Conservation (phyloP, 2,113 vertebrate genomes). For the Dasyprocta punctata region DNA sequence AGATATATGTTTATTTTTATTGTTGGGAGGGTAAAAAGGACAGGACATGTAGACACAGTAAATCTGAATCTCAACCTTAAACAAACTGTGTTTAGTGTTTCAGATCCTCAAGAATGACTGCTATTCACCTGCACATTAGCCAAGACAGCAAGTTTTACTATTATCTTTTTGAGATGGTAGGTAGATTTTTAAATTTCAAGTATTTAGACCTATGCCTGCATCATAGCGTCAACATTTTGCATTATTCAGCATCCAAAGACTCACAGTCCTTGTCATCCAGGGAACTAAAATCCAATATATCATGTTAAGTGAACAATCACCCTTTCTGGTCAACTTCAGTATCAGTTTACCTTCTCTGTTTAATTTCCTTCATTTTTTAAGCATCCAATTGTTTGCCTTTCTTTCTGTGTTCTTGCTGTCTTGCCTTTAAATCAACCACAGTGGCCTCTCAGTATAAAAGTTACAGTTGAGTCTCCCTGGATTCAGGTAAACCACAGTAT, state of each 20-base stretch:
- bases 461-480: neutral
- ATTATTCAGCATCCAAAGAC: neutral
- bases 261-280: neutral
- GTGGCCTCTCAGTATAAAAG: neutral
- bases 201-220: neutral
- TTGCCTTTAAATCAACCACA: slow-evolving; percentile 27
- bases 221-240: neutral
- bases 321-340: neutral
- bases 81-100: neutral
- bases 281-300: neutral
- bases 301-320: neutral
- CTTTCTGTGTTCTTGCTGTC: neutral
- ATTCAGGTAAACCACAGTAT: slow-evolving; percentile 24
- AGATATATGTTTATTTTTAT: neutral
- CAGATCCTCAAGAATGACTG: neutral
- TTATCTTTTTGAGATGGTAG: neutral
- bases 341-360: neutral
- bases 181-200: neutral
- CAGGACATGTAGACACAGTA: neutral
- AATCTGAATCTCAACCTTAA: neutral
- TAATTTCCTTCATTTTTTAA: neutral
- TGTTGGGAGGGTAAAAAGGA: neutral
- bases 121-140: neutral
- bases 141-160: neutral
- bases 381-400: neutral